Evolutionary conservation across 2,797 vertebrate genomes (phyloP), one percentile per base, ranked within the genome.

Genomic region (Sebastes trivittatus): DNA sequence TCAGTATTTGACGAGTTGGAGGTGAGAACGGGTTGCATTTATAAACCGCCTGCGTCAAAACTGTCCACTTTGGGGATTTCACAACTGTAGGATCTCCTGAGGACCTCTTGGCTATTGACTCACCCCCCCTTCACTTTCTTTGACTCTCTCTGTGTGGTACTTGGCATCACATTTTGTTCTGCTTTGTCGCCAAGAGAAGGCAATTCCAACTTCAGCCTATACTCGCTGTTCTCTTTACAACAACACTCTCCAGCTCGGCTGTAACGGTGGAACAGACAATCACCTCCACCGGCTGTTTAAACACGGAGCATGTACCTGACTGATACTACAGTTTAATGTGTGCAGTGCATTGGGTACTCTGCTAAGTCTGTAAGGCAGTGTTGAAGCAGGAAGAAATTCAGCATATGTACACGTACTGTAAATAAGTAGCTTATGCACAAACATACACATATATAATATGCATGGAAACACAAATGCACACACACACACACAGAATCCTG

Each of bases 91-190:
- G 49, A 58, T 59, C 71, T 63, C 56, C 29, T 58, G 27, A 58
- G 56, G 75, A 59, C 64, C 64, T 84, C 32, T 52, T 72, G 75
- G 82, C 67, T 72, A 46, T 34, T 76, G 55, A 59, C 30, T 27
- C 36, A 23, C 61, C 58, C 42, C 23, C 36, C 36, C 38, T 54
- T 46, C 62, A 22, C 66, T 74, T 36, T 63, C 72, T 52, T 74
- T 72, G 27, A 83, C 67, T 86, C 63, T 70, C 64, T 86, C 85
- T 80, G 76, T 77, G 46, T 78, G 81, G 29, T 30, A 56, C 54
- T 84, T 84, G 84, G 82, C 81, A 75, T 74, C 55, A 52, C 62
- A 54, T 61, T 80, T 58, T 34, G 61, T 84, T 72, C 34, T 77
- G 66, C 52, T 79, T 68, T 62, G 62, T 72, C 64, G 74, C 83